Percentiles rank a stretch among this genome's conserved stretches.
Evolutionary conservation across 2,797 vertebrate species (phyloP).

Genomic region (Tragopan temminckii): DNA sequence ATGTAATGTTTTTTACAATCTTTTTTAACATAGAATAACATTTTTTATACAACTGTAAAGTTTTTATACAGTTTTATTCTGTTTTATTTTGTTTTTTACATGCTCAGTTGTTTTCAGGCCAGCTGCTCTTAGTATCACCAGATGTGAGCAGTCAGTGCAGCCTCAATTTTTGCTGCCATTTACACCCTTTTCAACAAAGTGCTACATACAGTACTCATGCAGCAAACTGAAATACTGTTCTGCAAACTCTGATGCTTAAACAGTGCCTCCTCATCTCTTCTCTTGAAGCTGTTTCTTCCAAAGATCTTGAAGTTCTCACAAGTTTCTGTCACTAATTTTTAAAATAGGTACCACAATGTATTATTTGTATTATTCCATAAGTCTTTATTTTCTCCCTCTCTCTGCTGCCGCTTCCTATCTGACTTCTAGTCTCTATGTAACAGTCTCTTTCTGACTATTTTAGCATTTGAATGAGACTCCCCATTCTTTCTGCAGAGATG

Average conservation of each 20-base stretch:
- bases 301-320: neutral
- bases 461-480: neutral
- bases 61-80: neutral
- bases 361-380: neutral
- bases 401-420: neutral
- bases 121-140: neutral
- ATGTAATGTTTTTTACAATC: neutral
- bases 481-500: neutral
- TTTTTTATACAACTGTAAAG: neutral
- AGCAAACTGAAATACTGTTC: neutral
- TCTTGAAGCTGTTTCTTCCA: neutral
- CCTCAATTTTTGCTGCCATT: neutral
- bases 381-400: neutral
- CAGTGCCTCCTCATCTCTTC: neutral
- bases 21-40: neutral
- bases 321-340: neutral
- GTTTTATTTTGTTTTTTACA: neutral
- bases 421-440: neutral
- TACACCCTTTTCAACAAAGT: neutral
- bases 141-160: neutral
- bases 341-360: neutral
- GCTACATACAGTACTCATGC: rapidly evolving
- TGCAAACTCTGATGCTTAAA: neutral
- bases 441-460: neutral
- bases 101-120: neutral